Base-by-base conservation (phyloP, 2,888 invertebrate genomes). In the Anticlea derivata region DNA sequence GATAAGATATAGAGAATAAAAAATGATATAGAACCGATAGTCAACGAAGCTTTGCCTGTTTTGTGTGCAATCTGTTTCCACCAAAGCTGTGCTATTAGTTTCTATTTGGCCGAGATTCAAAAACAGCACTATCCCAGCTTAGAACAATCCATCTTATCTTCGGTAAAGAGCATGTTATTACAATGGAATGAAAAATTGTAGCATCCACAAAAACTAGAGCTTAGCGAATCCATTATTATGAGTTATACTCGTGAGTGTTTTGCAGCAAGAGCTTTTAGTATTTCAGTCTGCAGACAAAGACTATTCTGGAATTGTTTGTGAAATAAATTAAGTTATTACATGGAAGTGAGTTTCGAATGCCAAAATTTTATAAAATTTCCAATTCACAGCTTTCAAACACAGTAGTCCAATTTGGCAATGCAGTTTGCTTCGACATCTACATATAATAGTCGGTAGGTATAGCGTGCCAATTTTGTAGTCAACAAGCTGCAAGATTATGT, bases 201-300 rank as follows among this genome's bases (percentile, higher is more conserved):
- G 23, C 34, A 11, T 23, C 24, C 13, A 44, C 53, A 55, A 60
- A 55, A 57, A 57, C 48, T 54, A 30, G 22, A 46, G 48, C 50
- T 52, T 55, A 55, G 52, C 41, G 55, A 35, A 58, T 53, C 57
- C 53, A 60, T 55, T 57, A 55, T 44, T 60, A 58, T 54, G 53
- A 60, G 55, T 57, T 49, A 55, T 57, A 48, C 35, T 51, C 17
- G 45, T 26, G 22, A 40, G 40, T 53, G 41, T 48, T 49, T 49
- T 40, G 43, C 40, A 13, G 35, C 41, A 31, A 43, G 35, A 48
- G 48, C 38, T 53, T 51, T 46, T 44, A 48, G 47, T 50, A 40
- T 48, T 45, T 53, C 46, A 17, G 20, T 23, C 41, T 24, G 5
- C 31, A 24, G 43, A 33, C 26, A 31, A 31, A 47, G n/a, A 39